Conservation (phyloP, 1,140 invertebrate species). For the Arctopsyche grandis region DNA sequence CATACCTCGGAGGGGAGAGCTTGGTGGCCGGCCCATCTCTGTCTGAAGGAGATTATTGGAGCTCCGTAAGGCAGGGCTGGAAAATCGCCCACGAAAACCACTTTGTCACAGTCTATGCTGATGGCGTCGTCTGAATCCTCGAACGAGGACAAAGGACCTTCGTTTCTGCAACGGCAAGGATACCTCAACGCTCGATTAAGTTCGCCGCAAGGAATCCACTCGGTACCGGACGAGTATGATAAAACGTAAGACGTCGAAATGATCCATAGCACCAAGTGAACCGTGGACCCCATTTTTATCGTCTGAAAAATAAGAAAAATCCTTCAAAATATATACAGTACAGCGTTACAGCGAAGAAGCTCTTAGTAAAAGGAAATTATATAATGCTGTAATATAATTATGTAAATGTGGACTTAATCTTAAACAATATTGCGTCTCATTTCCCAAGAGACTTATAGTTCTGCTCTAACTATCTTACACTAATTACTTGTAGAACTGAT, state of each 20-base stretch:
- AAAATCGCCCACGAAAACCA: constrained; percentile 82
- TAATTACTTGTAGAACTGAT: too few relatives aligned
- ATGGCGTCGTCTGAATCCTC: constrained; percentile 65
- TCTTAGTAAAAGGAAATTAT: too few relatives aligned
- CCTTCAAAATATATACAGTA: background rate
- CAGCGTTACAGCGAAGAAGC: too few relatives aligned
- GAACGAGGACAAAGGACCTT: constrained; percentile 58
- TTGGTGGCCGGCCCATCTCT: constrained; percentile 81
- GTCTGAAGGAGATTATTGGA: constrained; percentile 79
- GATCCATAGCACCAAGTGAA: background rate
- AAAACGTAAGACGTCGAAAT: constrained; percentile 7
- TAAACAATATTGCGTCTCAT: too few relatives aligned
- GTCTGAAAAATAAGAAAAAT: constrained; percentile 42
- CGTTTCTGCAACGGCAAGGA: constrained; percentile 70
- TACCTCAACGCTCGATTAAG: constrained; percentile 72
- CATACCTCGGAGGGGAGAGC: constrained; percentile 77
- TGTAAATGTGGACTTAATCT: too few relatives aligned
- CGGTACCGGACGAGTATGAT: constrained; percentile 10
- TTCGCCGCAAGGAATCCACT: constrained; percentile 72
- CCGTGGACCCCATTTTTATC: constrained; percentile 14
- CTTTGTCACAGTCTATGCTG: constrained; percentile 81
- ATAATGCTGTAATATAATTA: too few relatives aligned
- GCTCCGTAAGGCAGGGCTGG: constrained; percentile 77
- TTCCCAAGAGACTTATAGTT: too few relatives aligned
- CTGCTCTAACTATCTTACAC: too few relatives aligned